Base-by-base conservation (phyloP, 2,888 invertebrate genomes). In the Ectemnius lituratus region DNA sequence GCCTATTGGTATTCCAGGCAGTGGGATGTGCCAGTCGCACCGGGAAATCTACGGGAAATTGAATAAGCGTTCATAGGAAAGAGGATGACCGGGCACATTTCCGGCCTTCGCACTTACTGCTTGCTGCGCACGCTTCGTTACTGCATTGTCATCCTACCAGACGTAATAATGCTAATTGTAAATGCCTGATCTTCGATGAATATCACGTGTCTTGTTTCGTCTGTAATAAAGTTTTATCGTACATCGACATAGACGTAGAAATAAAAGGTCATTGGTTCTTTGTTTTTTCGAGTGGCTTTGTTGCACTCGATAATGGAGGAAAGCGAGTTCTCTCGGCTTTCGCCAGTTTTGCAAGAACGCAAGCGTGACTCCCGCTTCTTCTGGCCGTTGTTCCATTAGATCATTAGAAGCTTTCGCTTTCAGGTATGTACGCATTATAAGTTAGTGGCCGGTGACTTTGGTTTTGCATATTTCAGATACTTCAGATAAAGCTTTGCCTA, bases 331-430 rank as follows among this genome's bases (percentile, higher is more conserved):
- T n/a, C 47, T 57, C n/a, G 81, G 52, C 81, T 81, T 81, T 67
- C 76, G 57, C 61, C 59, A 61, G 69, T 71, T 81, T 81, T 76
- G 71, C 71, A 66, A 70, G 69, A 73, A 81, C 69, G 78, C 81
- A 72, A 81, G 78, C 81, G 80, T 81, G 81, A 81, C 79, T 64
- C 28, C 63, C 28, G 16, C 52, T 52, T 11, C n/a, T 13, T 52
- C 4, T 14, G 59, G 73, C 73, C 5, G 0, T 68, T 69, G 77
- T 23, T 23, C 2, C 23, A 23, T 23, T 23, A 23, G 23, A 23
- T 23, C 2, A 67, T 46, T 72, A 63, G 67, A 60, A 67, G 75
- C 81, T 81, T 79, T 81, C 81, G 81, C 81, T 79, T 75, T 81
- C 73, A 67, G 67, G 68, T 73, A 68, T 49, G 49, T 71, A 79